These are phyloP conservation scores for Drosophila kikkawai DNA, from an alignment of 1,140 invertebrate genomes.

Conservation along the genomic window DNA sequence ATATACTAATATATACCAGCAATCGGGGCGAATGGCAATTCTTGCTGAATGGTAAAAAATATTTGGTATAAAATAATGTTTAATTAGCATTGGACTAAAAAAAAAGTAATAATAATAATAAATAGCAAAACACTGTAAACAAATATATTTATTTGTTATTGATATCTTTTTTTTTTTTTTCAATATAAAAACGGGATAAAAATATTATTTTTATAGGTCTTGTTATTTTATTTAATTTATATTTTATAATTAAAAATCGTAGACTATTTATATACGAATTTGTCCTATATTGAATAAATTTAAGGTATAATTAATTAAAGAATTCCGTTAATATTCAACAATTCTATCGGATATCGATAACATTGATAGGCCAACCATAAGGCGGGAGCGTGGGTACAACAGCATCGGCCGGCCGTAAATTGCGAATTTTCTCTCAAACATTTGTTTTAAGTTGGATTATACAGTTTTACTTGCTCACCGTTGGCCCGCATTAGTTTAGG, in stretches of 20 bases:
- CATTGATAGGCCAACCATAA: conserved; percentile 13
- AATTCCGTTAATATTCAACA: neutral
- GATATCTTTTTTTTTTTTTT: too few relatives aligned
- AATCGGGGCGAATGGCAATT: neutral
- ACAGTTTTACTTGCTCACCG: neutral
- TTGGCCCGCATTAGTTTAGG: neutral
- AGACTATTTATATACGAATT: too few relatives aligned
- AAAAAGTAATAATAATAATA: too few relatives aligned
- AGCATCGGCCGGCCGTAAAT: conserved; percentile 47
- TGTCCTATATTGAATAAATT: neutral
- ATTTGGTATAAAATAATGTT: too few relatives aligned
- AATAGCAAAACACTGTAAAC: too few relatives aligned
- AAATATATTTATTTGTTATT: too few relatives aligned
- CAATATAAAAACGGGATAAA: too few relatives aligned
- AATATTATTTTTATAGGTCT: too few relatives aligned
- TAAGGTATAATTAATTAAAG: neutral
- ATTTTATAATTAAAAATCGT: too few relatives aligned
- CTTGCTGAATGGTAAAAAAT: neutral
- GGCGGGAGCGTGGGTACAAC: conserved; percentile 66
- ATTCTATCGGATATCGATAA: neutral
- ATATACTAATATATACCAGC: neutral
- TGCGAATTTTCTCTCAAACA: conserved; percentile 9
- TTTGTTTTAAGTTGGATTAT: conserved; percentile 1
- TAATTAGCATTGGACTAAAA: too few relatives aligned
- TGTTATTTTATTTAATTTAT: too few relatives aligned